These are phyloP conservation scores for Drosophila peninsularis DNA, from an alignment of 2,888 invertebrate species.

Conservation along the genomic window DNA sequence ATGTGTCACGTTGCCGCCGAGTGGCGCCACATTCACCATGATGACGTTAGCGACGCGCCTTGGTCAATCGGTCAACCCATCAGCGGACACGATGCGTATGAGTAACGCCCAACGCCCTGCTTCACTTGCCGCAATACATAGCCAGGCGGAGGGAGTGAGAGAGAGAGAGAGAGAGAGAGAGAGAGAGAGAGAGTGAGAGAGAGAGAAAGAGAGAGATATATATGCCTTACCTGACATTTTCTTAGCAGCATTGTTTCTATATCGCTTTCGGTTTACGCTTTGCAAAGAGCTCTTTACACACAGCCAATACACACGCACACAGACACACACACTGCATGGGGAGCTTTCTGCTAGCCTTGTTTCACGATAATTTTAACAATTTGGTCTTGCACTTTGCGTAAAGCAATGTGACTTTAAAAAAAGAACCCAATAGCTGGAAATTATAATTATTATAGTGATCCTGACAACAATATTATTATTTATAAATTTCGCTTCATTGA, in stretches of 20 bases:
- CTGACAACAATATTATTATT: no score
- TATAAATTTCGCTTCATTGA: no score
- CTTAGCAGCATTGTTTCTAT: slow-evolving; percentile 49
- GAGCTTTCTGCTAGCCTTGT: slow-evolving; percentile 43
- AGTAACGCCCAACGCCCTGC: slow-evolving; percentile 27
- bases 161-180: not conserved
- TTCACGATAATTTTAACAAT: slow-evolving; percentile 60
- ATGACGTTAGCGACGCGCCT: slow-evolving; percentile 34
- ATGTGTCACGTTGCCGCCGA: slow-evolving; percentile 46
- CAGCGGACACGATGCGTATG: slow-evolving; percentile 48
- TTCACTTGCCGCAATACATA: slow-evolving; percentile 22
- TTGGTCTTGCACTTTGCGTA: slow-evolving; percentile 48
- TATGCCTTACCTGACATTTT: slow-evolving; percentile 14
- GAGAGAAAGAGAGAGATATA: not conserved
- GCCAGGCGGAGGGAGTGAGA: not conserved
- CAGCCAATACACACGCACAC: slow-evolving; percentile 11
- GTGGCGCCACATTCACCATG: slow-evolving; percentile 15
- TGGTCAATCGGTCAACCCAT: slow-evolving; percentile 45
- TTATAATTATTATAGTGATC: no score
- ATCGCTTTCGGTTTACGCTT: slow-evolving; percentile 34
- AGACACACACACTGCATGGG: slow-evolving; percentile 15
- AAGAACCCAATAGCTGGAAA: no score
- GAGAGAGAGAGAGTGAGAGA: not conserved
- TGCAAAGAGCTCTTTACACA: slow-evolving; percentile 32
- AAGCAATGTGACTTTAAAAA: not conserved